Percentiles rank a stretch among this genome's conserved stretches.
Conservation (phyloP, 2,888 invertebrate species). For the Apoderus coryli region DNA sequence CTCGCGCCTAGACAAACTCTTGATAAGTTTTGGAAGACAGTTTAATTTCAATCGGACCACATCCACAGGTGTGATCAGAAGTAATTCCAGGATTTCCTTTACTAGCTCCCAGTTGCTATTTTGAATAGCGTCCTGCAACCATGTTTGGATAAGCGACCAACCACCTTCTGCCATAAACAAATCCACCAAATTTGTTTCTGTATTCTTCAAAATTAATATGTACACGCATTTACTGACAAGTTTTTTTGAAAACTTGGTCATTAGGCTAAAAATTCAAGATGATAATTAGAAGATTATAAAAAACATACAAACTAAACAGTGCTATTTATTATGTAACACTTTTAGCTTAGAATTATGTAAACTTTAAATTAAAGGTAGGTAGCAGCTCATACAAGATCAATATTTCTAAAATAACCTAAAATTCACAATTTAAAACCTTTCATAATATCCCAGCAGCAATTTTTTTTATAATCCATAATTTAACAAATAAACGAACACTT, state of each 20-base stretch:
- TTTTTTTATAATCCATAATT: too few relatives aligned
- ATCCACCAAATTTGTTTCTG: slow-evolving; percentile 67
- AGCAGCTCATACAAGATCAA: too few relatives aligned
- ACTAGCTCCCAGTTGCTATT: slow-evolving; percentile 78
- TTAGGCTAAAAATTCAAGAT: slow-evolving; percentile 70
- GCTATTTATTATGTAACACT: too few relatives aligned
- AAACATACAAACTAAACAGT: too few relatives aligned
- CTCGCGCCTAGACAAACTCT: slow-evolving; percentile 69
- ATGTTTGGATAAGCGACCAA: slow-evolving; percentile 80
- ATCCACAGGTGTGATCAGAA: slow-evolving; percentile 78
- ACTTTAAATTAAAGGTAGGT: too few relatives aligned
- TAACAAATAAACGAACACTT: too few relatives aligned
- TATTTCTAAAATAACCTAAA: too few relatives aligned
- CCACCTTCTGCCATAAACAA: slow-evolving; percentile 85
- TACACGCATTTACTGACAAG: slow-evolving; percentile 92
- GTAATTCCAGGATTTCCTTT: slow-evolving; percentile 69
- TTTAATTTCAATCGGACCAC: slow-evolving; percentile 83
- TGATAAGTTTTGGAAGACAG: slow-evolving; percentile 82
- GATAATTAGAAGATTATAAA: too few relatives aligned
- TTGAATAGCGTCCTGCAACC: slow-evolving; percentile 79
- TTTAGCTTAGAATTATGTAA: too few relatives aligned
- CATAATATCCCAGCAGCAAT: too few relatives aligned
- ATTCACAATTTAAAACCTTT: too few relatives aligned
- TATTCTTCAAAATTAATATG: slow-evolving; percentile 79
- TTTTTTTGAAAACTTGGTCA: slow-evolving; percentile 92